Evolutionary conservation across 2,797 vertebrate species (phyloP).

Genomic region (Mormyrops attenuatus): DNA sequence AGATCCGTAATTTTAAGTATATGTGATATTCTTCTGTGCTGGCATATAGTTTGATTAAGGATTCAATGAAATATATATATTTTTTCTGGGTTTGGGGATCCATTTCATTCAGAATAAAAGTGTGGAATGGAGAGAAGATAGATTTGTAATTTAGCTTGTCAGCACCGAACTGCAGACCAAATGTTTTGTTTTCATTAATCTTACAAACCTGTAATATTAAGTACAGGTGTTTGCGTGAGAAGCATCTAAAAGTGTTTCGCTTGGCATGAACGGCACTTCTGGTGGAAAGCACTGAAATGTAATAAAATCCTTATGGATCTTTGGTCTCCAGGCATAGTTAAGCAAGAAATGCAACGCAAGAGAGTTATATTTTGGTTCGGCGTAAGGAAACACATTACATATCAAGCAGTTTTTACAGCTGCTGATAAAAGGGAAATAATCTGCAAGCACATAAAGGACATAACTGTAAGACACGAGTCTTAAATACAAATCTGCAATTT

Average conservation of each 20-base stretch:
- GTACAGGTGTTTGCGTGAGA: background rate
- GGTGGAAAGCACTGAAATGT: background rate
- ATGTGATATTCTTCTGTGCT: background rate
- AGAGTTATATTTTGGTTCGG: background rate
- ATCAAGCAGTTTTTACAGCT: background rate
- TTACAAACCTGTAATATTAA: background rate
- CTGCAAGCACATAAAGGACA: background rate
- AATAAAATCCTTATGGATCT: constrained; percentile 9
- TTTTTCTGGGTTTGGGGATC: background rate
- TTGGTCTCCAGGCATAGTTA: constrained; percentile 11
- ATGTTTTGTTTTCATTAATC: background rate
- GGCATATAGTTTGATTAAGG: background rate
- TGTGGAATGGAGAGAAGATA: background rate
- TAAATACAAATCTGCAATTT: constrained; percentile 5
- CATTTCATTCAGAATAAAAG: background rate
- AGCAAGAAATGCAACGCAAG: background rate
- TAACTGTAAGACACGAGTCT: background rate
- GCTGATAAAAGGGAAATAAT: background rate
- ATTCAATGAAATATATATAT: background rate
- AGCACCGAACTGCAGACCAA: background rate
- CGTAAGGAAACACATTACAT: background rate
- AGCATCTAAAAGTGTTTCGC: background rate
- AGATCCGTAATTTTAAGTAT: background rate
- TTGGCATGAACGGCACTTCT: background rate
- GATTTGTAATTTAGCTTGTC: background rate